These are phyloP conservation scores for Drosophila rufa DNA, from an alignment of 1,140 invertebrate genomes.

Conservation along the genomic window DNA sequence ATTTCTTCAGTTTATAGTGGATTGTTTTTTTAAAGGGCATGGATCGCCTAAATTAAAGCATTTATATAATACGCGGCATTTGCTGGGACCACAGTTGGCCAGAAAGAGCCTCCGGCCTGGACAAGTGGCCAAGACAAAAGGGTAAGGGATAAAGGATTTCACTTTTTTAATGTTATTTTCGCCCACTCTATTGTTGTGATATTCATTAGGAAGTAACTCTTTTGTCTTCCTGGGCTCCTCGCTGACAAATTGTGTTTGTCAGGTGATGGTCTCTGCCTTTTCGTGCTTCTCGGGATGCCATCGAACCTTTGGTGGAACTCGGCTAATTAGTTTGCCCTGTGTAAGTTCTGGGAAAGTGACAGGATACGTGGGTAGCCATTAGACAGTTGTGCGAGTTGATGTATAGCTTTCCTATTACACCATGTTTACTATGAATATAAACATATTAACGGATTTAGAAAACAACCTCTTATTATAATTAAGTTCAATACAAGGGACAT, in stretches of 20 bases:
- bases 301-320: constrained; percentile 10
- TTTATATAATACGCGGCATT: constrained; percentile 39
- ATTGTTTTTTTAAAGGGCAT: constrained; percentile 9
- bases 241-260: constrained; percentile 38
- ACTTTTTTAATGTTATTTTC: constrained; percentile 12
- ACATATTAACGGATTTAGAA: no score
- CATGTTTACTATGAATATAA: background rate
- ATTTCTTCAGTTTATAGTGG: constrained; percentile 4
- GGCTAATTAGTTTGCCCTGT: constrained; percentile 46
- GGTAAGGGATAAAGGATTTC: constrained; percentile 14
- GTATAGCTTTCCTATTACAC: background rate
- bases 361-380: constrained; percentile 24
- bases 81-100: constrained; percentile 12
- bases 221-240: constrained; percentile 27
- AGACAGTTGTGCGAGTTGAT: background rate
- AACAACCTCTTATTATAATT: background rate
- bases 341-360: constrained; percentile 17
- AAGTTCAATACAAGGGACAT: no score
- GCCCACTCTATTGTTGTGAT: constrained; percentile 18
- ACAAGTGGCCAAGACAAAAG: constrained; percentile 28
- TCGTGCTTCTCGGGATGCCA: background rate
- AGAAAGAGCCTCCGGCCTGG: constrained; percentile 14
- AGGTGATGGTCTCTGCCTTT: constrained; percentile 22
- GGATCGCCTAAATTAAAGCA: constrained; percentile 12
- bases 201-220: constrained; percentile 41